Evolutionary conservation across 2,113 vertebrate species (phyloP).

Genomic region (Cynopterus brachyotis): DNA sequence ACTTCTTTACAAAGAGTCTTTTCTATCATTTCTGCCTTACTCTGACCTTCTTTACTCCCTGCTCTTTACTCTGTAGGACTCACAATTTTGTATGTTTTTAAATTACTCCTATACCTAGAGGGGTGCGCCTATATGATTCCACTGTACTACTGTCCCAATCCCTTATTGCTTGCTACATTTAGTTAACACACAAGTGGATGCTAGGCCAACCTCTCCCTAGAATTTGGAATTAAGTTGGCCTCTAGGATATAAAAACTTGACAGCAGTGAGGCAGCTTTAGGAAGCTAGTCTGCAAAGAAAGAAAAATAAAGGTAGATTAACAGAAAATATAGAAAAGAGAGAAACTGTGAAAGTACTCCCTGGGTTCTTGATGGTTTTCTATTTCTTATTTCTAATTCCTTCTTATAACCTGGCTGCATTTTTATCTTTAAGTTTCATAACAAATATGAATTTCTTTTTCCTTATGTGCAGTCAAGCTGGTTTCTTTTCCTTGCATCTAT

Average conservation of each 20-base stretch:
- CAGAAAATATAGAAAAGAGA: background rate
- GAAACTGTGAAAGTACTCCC: background rate
- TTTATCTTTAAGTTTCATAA: background rate
- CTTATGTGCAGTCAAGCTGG: background rate
- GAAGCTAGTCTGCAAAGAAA: background rate
- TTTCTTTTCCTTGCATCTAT: background rate
- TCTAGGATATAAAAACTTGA: background rate
- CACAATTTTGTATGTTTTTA: background rate
- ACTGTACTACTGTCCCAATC: background rate
- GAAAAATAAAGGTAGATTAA: background rate
- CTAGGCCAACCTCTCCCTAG: background rate
- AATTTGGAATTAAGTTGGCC: background rate
- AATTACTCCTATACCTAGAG: background rate
- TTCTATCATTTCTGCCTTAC: background rate
- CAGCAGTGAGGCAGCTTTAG: background rate
- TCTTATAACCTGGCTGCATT: background rate
- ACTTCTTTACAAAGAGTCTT: background rate
- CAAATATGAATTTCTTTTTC: constrained; percentile 2
- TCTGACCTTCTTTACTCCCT: background rate
- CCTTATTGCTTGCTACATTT: background rate
- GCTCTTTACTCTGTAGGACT: background rate
- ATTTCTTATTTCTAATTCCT: constrained; percentile 9
- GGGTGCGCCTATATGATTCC: background rate
- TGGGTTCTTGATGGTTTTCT: background rate
- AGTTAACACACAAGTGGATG: background rate